Conservation (phyloP, 2,888 invertebrate genomes). For the Platycheirus rosarum region DNA sequence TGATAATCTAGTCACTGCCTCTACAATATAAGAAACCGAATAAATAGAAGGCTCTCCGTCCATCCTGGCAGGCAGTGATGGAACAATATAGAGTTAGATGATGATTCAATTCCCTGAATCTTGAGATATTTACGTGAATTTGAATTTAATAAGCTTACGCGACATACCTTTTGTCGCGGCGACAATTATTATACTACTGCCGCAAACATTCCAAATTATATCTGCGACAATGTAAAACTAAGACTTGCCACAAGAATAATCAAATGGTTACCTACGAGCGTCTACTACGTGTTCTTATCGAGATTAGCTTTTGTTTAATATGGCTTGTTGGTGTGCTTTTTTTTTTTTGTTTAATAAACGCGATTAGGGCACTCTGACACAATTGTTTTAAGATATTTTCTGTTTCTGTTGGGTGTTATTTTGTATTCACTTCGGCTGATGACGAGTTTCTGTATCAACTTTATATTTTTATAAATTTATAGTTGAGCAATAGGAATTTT, state of each 20-base stretch:
- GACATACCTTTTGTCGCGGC: constrained; percentile 1
- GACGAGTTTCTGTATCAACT: constrained; percentile 29
- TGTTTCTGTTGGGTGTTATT: background rate
- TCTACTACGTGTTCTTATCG: constrained; percentile 39
- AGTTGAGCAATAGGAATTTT: background rate
- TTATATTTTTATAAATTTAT: no score
- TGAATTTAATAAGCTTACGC: background rate
- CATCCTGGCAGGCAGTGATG: constrained; percentile 31
- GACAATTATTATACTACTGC: constrained; percentile 49
- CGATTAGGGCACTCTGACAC: constrained; percentile 35
- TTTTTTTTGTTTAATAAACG: constrained; percentile 25
- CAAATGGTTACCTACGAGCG: constrained; percentile 34
- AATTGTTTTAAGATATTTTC: constrained; percentile 17
- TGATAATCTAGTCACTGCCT: constrained; percentile 46
- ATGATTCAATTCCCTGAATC: background rate
- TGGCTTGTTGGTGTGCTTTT: constrained; percentile 31
- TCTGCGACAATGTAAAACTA: constrained; percentile 39
- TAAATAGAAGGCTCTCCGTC: constrained; percentile 52
- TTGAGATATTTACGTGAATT: background rate
- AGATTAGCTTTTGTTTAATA: constrained; percentile 35
- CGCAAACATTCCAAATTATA: constrained; percentile 39
- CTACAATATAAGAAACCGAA: constrained; percentile 61
- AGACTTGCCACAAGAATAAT: constrained; percentile 31
- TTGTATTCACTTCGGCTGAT: constrained; percentile 12
- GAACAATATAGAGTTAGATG: background rate